Evolutionary conservation across 2,797 vertebrate species (phyloP).

Genomic region (Sebastes hubbsi): DNA sequence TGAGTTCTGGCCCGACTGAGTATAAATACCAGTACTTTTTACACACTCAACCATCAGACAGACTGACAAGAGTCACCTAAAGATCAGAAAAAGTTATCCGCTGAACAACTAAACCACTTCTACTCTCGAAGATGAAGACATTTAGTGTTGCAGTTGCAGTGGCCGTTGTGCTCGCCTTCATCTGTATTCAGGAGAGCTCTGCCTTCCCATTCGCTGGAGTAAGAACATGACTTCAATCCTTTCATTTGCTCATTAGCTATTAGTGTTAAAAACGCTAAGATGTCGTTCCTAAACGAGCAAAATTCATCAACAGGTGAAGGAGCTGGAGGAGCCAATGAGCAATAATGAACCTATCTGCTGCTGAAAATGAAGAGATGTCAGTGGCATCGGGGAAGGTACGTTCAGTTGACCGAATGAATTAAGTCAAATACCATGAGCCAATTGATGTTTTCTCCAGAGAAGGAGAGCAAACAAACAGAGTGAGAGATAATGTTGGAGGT

Average conservation of each 20-base stretch:
- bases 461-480: too few relatives aligned
- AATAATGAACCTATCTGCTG: not conserved
- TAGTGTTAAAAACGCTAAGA: not conserved
- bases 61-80: not conserved
- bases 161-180: conserved; percentile 41
- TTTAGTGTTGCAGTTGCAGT: conserved; percentile 39
- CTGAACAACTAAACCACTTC: not conserved
- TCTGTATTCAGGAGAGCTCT: conserved; percentile 32
- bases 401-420: not conserved
- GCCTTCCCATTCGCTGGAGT: conserved; percentile 51
- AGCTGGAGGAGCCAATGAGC: not conserved
- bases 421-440: too few relatives aligned
- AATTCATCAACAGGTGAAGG: not conserved
- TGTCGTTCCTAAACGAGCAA: not conserved
- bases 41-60: not conserved
- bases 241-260: not conserved
- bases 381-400: conserved; percentile 16
- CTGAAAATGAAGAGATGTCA: not conserved
- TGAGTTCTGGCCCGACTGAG: not conserved
- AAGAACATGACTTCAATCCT: conserved; percentile 1
- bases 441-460: too few relatives aligned
- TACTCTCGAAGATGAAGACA: conserved; percentile 55
- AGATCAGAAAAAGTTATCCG: not conserved
- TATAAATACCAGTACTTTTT: not conserved
- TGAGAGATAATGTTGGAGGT: too few relatives aligned